phyloP scores from a whole-genome alignment of 2,888 invertebrate species.

The Diogma glabrata region DNA sequence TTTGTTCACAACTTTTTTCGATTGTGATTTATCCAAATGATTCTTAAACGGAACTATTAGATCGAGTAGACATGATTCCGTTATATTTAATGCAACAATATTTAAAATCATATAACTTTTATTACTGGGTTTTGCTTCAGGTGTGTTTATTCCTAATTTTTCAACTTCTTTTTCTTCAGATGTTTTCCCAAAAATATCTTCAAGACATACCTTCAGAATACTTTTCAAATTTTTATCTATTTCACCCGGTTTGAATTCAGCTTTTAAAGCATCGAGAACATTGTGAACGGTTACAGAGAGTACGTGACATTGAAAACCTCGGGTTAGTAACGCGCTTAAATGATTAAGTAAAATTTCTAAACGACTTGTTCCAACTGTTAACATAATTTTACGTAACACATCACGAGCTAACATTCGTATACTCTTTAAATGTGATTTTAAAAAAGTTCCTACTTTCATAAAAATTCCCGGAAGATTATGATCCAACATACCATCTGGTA shows the following conservation, averaged over 20 bases:
- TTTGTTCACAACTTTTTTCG: conserved; percentile 67
- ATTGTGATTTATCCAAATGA: conserved; percentile 62
- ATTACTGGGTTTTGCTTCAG: conserved; percentile 68
- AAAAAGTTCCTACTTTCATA: conserved; percentile 79
- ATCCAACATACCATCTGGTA: conserved; percentile 65
- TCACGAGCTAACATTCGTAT: conserved; percentile 76
- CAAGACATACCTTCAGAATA: conserved; percentile 70
- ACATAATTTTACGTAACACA: conserved; percentile 85
- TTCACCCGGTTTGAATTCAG: conserved; percentile 59
- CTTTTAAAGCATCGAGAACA: conserved; percentile 60
- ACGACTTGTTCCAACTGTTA: conserved; percentile 71
- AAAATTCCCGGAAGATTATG: conserved; percentile 72
- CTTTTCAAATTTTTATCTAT: conserved; percentile 67
- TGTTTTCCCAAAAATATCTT: conserved; percentile 78
- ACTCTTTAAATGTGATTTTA: conserved; percentile 79
- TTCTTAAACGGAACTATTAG: conserved; percentile 73
- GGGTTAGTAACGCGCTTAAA: conserved; percentile 64
- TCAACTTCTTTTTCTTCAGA: conserved; percentile 88
- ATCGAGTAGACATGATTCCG: conserved; percentile 62
- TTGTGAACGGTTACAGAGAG: conserved; percentile 79
- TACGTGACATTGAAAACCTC: conserved; percentile 92
- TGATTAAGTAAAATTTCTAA: conserved; percentile 67
- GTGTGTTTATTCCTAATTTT: conserved; percentile 67
- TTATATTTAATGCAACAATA: conserved; percentile 67
- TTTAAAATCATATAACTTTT: conserved; percentile 80